Base-by-base conservation (phyloP, 2,888 invertebrate genomes). In the Eupithecia subfuscata region DNA sequence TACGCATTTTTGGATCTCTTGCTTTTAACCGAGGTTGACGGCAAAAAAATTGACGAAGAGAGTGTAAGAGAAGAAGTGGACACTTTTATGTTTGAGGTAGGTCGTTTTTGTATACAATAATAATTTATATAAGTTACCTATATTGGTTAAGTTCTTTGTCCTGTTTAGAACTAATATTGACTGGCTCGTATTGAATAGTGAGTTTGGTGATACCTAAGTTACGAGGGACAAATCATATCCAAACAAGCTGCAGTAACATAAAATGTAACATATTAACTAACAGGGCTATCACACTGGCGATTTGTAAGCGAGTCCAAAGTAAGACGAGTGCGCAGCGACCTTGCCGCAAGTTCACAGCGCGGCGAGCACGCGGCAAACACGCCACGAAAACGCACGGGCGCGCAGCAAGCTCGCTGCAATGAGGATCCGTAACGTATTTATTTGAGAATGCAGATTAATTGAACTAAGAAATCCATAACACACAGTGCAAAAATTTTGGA, bases 61-160 rank as follows among this genome's bases (percentile, higher is more conserved):
- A 95, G 96, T 77, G 95, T 97, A 65, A 92, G 96, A 73, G 96
- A 97, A 85, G 96, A 97, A 91, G 96, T 97, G 0, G 96, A 97
- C 80, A 97, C 97, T 0, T 97, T 97, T 81, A 96, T 97, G 96
- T 97, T 97, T 88, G 97, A 96, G 88, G 96, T 96, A 48, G n/a
- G 48, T 48, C 8, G 48, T 18, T 48, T 48, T 45, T 40, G 40
- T 40, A 9, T 40, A 40, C 40, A 40, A 8, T 40, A 40, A 40
- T 16, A 52, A 52, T n/a, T n/a, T n/a, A 4, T 18, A 48, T 48
- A 48, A 48, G 48, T 48, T 16, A 48, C 18, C 18, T 48, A n/a
- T n/a, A n/a, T n/a, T 18, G 5, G 5, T 2, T 14, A 14, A 1
- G 12, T 43, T 14, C 1, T 48, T 48, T 48, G 48, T 48, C 48